Evolutionary conservation across 2,888 invertebrate genomes (phyloP), one percentile per base, ranked within the genome.

Genomic region (Eupithecia pulchellata): DNA sequence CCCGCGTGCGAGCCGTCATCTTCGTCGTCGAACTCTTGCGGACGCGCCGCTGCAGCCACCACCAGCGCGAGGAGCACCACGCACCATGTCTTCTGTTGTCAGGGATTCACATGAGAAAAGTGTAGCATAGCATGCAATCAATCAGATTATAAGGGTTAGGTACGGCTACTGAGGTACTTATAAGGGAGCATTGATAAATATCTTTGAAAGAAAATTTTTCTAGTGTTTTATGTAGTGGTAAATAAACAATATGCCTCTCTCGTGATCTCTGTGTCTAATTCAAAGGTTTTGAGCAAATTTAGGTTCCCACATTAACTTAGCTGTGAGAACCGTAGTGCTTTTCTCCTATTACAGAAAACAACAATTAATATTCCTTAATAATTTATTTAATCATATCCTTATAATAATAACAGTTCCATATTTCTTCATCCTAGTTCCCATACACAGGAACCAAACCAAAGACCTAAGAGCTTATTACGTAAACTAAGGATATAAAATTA

Each of bases 11-110:
- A 79, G 0, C 76, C 76, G 0, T 89, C 88, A 1, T 92, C 91
- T 2, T 93, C 92, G 2, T 93, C 91, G 4, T 91, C 92, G 14
- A 89, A 91, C 78, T 92, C 92, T 79, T 91, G 91, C 0, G 94
- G 93, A 47, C 94, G 84, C 25, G 88, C 86, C 3, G 82, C 77
- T 1, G 79, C 84, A 64, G 90, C 71, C 36, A 81, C 83, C 42
- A 93, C 39, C 47, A 92, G 67, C 0, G 84, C 81, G 61, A 91
- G 64, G 75, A 91, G 30, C 0, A 89, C 6, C 13, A 84, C 47
- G 9, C 79, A 80, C 85, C 86, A 87, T 11, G 77, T 42, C 36
- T 78, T 85, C 92, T 93, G 84, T 25, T 52, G 52, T 25, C 2
- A 52, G 52, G 47, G 13, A 13, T 52, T 13, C 25, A 20, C 9